A percentile compares a stretch with the other conserved stretches of the same genome.
phyloP scores from a whole-genome alignment of 2,888 invertebrate species.

The Tupiocoris notatus region DNA sequence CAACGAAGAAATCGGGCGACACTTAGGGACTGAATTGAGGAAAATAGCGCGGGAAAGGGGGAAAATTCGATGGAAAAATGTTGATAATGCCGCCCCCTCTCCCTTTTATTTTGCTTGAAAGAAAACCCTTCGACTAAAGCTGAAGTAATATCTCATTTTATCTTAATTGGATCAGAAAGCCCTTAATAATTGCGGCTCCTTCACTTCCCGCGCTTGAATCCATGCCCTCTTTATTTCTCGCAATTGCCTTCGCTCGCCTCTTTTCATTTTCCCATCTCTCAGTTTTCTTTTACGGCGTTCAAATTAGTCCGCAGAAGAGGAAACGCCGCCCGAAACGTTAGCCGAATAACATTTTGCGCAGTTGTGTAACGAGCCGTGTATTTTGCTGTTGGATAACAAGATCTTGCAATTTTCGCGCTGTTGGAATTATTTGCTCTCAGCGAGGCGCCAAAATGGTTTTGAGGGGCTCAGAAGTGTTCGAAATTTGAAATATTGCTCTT shows the following conservation, averaged over 20 bases:
- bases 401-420: too few relatives aligned
- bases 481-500: too few relatives aligned
- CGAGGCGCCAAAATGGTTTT: too few relatives aligned
- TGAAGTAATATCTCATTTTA: slow-evolving; percentile 11
- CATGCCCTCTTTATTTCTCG: not conserved
- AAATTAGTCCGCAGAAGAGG: not conserved
- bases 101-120: not conserved
- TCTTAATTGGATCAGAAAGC: slow-evolving; percentile 13
- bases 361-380: too few relatives aligned
- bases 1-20: too few relatives aligned
- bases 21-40: too few relatives aligned
- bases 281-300: not conserved
- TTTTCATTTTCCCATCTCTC: not conserved
- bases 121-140: not conserved
- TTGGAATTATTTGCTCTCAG: too few relatives aligned
- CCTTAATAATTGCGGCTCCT: slow-evolving; percentile 7
- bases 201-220: not conserved
- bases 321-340: not conserved
- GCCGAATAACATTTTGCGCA: too few relatives aligned
- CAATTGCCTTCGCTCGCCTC: not conserved
- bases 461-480: too few relatives aligned
- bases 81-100: not conserved
- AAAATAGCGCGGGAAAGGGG: not conserved
- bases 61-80: not conserved
- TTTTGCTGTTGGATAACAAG: too few relatives aligned